phyloP scores from a whole-genome alignment of 2,888 invertebrate genomes.

The Colletes collaris region DNA sequence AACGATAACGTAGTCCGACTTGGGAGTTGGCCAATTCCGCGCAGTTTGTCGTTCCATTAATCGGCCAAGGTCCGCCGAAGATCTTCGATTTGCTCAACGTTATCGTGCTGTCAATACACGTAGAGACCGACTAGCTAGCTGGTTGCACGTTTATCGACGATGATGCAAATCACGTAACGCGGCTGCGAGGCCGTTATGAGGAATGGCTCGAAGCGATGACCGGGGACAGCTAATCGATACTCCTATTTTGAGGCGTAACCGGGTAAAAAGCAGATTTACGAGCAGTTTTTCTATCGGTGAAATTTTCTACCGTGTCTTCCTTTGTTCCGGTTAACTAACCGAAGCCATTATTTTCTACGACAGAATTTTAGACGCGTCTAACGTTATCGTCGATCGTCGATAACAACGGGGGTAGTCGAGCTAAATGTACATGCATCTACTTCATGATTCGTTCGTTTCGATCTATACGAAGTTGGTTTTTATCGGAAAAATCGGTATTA shows the following conservation, averaged over 20 bases:
- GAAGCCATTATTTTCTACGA: constrained; percentile 7
- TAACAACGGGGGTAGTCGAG: too few relatives aligned
- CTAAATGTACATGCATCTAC: too few relatives aligned
- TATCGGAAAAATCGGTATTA: too few relatives aligned
- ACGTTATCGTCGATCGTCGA: too few relatives aligned
- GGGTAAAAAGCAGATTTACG: constrained; percentile 38
- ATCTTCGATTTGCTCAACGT: constrained; percentile 23
- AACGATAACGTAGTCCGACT: constrained; percentile 23
- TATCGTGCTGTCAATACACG: constrained; percentile 38
- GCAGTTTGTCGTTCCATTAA: constrained; percentile 27
- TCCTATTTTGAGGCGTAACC: constrained; percentile 31
- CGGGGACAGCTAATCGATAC: constrained; percentile 60
- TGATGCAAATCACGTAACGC: constrained; percentile 65
- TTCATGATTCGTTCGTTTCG: too few relatives aligned
- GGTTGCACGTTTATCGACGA: constrained; percentile 54
- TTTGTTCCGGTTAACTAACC: not conserved
- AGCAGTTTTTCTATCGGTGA: not conserved
- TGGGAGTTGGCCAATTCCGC: constrained; percentile 49
- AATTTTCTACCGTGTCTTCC: not conserved
- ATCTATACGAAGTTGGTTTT: too few relatives aligned
- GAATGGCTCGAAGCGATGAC: constrained; percentile 50
- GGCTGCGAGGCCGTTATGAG: constrained; percentile 39
- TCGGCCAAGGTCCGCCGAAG: constrained; percentile 47
- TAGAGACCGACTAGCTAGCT: not conserved
- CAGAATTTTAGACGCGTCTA: constrained; percentile 7